Base-by-base conservation (phyloP, 2,113 vertebrate species). In the Calypte anna region DNA sequence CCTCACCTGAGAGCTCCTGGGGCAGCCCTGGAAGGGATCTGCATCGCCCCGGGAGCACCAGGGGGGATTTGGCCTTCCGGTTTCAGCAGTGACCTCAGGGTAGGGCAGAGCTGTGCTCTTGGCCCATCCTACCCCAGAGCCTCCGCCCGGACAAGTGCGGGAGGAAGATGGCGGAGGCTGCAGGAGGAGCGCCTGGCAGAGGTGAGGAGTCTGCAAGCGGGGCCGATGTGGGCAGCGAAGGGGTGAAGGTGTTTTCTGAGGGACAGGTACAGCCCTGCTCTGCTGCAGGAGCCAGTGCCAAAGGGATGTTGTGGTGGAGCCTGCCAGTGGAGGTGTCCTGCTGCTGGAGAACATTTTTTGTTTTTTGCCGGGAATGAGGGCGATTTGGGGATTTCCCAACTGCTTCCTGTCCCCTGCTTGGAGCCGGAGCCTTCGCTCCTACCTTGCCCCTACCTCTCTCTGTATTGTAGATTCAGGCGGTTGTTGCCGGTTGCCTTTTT, bases 401-500 rank as follows among this genome's bases (percentile, higher is more conserved):
- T 38, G 36, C 36, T 38, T 38, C 36, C 36, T 38, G 36, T 38
- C 36, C 36, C 36, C 8, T 38, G 36, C 36, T 38, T 38, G 36
- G 36, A 38, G 36, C 36, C 36, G 36, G 36, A 38, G 36, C 36
- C 36, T 38, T 38, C 36, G 36, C 36, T 9, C 36, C 36, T 38
- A 38, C 36, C 36, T 38, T 38, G 36, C 36, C 36, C 36, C 36
- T 10, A 38, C 36, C 36, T 38, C 36, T 38, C 36, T 38, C 36
- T 38, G 36, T 38, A 38, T 38, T 38, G 36, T 38, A 38, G 36
- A 38, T 38, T 38, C 36, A 38, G 36, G 10, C 76, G 59, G 46
- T 23, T 89, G 53, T 89, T 88, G 76, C 72, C 70, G 88, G 92
- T 86, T 68, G 81, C 86, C 80, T 93, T 88, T 92, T 91, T 66